A percentile compares a stretch with the other conserved stretches of the same genome.
Conservation (phyloP, 2,113 vertebrate species). For the Gavia stellata region DNA sequence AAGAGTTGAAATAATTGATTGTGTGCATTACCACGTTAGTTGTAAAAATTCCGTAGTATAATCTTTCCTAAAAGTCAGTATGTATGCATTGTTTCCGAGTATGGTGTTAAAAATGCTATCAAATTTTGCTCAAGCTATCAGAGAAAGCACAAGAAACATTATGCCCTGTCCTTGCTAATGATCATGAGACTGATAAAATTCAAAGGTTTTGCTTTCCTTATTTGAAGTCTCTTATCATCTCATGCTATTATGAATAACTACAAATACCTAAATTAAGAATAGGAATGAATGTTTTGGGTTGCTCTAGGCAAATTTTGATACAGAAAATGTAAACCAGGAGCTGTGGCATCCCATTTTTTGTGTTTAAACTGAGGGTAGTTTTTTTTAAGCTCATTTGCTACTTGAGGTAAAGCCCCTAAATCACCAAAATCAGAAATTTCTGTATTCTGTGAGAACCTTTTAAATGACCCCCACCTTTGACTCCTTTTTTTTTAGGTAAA, state of each 20-base stretch:
- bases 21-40: neutral
- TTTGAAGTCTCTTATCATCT: neutral
- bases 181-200: neutral
- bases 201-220: neutral
- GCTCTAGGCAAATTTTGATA: neutral
- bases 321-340: neutral
- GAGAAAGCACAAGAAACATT: neutral
- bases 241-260: neutral
- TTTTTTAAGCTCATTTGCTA: neutral
- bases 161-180: neutral
- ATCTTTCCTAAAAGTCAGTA: neutral
- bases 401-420: neutral
- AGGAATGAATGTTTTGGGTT: neutral
- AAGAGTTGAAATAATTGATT: neutral
- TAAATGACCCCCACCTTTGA: neutral
- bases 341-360: neutral
- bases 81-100: neutral
- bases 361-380: neutral
- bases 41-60: neutral
- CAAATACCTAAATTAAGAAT: neutral
- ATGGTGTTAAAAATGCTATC: neutral
- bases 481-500: neutral
- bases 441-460: neutral
- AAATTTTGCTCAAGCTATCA: neutral
- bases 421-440: neutral